A percentile compares a stretch with the other conserved stretches of the same genome.
Evolutionary conservation across 1,140 invertebrate genomes (phyloP).

Genomic region (Penaeus japonicus): DNA sequence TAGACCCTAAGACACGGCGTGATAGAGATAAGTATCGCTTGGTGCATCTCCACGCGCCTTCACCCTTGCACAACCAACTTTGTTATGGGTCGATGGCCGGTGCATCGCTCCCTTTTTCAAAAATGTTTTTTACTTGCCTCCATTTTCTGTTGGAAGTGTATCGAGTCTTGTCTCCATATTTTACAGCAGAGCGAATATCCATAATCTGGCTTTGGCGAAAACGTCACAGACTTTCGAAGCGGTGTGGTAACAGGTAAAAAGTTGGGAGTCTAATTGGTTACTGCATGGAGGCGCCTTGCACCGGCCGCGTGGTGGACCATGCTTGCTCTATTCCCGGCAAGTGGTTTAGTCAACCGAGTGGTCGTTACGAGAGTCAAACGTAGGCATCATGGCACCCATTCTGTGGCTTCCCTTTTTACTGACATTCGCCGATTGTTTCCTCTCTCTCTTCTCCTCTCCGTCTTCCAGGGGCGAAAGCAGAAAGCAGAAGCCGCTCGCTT

Average conservation of each 20-base stretch:
- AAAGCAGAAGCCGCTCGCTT: too few relatives aligned
- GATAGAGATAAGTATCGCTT: slow-evolving; percentile 47
- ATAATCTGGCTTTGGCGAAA: neutral
- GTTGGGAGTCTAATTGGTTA: slow-evolving; percentile 26
- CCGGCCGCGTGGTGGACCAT: slow-evolving; percentile 16
- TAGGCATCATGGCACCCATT: slow-evolving; percentile 20
- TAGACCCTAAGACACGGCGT: slow-evolving; percentile 46
- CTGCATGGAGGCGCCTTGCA: slow-evolving; percentile 11
- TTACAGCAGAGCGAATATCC: slow-evolving; percentile 3
- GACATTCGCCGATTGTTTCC: neutral
- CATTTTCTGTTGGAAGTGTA: slow-evolving; percentile 25
- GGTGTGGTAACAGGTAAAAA: neutral
- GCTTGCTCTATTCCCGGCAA: slow-evolving; percentile 57
- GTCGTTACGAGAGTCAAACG: slow-evolving; percentile 51
- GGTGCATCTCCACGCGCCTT: slow-evolving; percentile 28
- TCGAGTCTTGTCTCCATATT: neutral
- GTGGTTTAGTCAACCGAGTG: slow-evolving; percentile 56
- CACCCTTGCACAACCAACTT: slow-evolving; percentile 39
- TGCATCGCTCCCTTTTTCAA: slow-evolving; percentile 36
- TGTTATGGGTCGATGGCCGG: slow-evolving; percentile 23
- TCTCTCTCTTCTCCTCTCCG: neutral
- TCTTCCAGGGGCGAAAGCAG: neutral
- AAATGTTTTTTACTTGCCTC: slow-evolving; percentile 31
- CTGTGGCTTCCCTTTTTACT: neutral
- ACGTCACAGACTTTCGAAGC: neutral